Conservation (phyloP, 2,797 vertebrate species). For the Rachycentron canadum region DNA sequence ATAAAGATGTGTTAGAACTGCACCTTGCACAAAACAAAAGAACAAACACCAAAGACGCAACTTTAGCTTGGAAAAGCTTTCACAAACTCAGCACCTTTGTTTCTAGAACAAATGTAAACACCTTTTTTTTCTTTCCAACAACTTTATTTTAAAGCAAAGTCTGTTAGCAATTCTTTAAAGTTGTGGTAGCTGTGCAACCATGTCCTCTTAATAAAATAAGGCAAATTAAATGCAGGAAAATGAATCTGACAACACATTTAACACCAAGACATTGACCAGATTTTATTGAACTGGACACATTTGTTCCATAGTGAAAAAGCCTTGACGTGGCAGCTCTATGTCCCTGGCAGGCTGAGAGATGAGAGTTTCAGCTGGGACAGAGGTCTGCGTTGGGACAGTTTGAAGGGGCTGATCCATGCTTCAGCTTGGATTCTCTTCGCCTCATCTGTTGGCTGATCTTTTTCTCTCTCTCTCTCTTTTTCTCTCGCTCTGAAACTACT, state of each 20-base stretch:
- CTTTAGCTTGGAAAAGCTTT: background rate
- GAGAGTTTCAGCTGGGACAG: conserved; percentile 42
- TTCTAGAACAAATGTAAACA: background rate
- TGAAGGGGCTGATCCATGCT: conserved; percentile 72
- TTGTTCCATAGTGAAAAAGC: background rate
- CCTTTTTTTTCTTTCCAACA: background rate
- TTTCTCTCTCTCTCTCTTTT: conserved; percentile 34
- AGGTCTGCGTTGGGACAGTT: conserved; percentile 62
- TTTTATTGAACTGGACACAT: conserved; percentile 1
- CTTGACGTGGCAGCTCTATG: background rate
- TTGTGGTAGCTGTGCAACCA: background rate
- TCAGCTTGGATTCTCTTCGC: conserved; percentile 79
- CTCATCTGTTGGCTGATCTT: conserved; percentile 79
- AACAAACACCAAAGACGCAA: background rate
- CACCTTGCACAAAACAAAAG: background rate
- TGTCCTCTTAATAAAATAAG: background rate
- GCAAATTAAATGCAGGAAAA: background rate
- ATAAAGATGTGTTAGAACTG: background rate
- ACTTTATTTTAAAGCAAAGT: background rate
- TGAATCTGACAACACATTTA: background rate
- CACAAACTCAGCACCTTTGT: background rate
- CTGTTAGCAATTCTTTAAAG: background rate
- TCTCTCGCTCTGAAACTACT: conserved; percentile 58
- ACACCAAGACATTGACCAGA: too few species aligned
- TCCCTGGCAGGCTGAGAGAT: conserved; percentile 16